Evolutionary conservation across 2,888 invertebrate genomes (phyloP).

Genomic region (Polia nebulosa): DNA sequence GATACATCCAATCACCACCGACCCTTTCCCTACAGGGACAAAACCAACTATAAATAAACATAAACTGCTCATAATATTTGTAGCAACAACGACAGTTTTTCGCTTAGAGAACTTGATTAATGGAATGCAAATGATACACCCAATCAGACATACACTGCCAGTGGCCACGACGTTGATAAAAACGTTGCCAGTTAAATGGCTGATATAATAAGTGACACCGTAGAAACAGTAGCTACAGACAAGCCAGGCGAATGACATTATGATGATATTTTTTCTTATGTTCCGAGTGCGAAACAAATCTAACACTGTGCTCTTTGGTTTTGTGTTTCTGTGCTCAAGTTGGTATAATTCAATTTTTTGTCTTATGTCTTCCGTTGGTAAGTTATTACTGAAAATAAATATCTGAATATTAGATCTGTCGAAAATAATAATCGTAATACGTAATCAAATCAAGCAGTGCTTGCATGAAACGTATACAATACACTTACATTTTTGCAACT

Average conservation of each 20-base stretch:
- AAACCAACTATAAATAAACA: constrained; percentile 92
- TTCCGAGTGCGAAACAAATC: constrained; percentile 93
- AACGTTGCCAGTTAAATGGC: constrained; percentile 94
- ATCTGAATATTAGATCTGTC: neutral
- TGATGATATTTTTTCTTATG: constrained; percentile 92
- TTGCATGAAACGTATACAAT: neutral
- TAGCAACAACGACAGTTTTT: constrained; percentile 91
- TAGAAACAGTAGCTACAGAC: constrained; percentile 94
- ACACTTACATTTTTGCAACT: constrained; percentile 89
- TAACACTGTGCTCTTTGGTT: constrained; percentile 81
- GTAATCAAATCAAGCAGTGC: neutral
- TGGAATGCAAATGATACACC: constrained; percentile 91
- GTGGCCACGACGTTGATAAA: constrained; percentile 95
- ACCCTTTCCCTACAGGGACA: constrained; percentile 83
- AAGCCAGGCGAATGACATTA: constrained; percentile 94
- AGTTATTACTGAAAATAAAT: constrained; percentile 78
- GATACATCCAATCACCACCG: constrained; percentile 92
- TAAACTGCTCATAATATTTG: constrained; percentile 91
- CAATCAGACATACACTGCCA: constrained; percentile 91
- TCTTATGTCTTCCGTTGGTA: constrained; percentile 84
- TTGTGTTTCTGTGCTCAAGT: constrained; percentile 69
- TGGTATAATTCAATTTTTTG: constrained; percentile 80
- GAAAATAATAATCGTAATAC: too few species aligned
- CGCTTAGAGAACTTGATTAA: constrained; percentile 92
- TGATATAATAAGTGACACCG: constrained; percentile 95